Percentiles rank a stretch among this genome's conserved stretches.
These are phyloP conservation scores for Spilogale gracilis DNA, from an alignment of 2,113 vertebrate species.

Conservation along the genomic window DNA sequence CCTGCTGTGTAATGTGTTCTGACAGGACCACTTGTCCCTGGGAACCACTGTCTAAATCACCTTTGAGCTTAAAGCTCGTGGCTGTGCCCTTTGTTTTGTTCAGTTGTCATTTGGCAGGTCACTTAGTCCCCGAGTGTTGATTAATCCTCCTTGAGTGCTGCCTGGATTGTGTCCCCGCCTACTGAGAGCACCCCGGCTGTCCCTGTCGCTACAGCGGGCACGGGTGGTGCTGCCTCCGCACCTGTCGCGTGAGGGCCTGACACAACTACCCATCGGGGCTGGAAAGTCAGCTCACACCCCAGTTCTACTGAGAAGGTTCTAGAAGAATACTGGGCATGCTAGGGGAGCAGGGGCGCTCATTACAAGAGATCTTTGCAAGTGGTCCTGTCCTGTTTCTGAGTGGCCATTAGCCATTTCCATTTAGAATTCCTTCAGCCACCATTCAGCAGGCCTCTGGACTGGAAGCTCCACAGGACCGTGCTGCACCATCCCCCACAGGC, in stretches of 20 bases:
- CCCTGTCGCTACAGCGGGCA: fast-evolving
- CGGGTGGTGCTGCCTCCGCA: background rate
- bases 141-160: background rate
- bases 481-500: background rate
- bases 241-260: fast-evolving
- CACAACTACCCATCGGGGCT: fast-evolving
- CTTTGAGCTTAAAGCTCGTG: background rate
- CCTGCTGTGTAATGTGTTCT: conserved; percentile 3
- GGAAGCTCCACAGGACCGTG: no score
- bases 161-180: background rate
- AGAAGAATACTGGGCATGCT: no score
- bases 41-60: background rate
- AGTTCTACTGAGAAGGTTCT: background rate
- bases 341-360: background rate
- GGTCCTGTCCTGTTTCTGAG: background rate
- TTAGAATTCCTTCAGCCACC: background rate
- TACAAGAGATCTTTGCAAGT: background rate
- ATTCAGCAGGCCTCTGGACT: background rate
- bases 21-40: background rate
- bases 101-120: background rate
- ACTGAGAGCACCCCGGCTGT: background rate
- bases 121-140: background rate
- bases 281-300: no score
- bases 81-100: background rate
- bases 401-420: background rate